Evolutionary conservation across 2,888 invertebrate genomes (phyloP).

Genomic region (Cloeon dipterum): DNA sequence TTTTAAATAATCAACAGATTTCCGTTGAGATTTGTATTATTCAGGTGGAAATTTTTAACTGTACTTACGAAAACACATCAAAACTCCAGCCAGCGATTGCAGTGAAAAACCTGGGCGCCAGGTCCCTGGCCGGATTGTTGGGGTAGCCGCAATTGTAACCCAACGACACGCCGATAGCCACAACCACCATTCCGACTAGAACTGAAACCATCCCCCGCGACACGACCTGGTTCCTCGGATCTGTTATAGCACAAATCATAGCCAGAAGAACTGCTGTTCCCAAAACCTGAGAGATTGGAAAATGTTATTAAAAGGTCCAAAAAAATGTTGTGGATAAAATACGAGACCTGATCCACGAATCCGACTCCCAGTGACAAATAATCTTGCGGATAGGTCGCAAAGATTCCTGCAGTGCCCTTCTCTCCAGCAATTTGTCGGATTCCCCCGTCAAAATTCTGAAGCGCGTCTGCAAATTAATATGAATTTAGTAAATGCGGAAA

Average conservation of each 20-base stretch:
- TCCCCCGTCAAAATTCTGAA: too few species aligned
- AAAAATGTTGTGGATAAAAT: too few species aligned
- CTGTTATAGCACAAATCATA: constrained; percentile 21
- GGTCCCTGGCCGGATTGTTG: constrained; percentile 32
- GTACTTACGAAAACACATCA: constrained; percentile 20
- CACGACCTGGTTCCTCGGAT: constrained; percentile 18
- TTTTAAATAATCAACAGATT: too few species aligned
- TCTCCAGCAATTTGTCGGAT: constrained; percentile 14
- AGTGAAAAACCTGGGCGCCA: constrained; percentile 26
- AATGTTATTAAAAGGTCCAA: too few species aligned
- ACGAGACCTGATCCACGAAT: constrained; percentile 27
- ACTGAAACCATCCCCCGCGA: constrained; percentile 17
- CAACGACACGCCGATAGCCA: constrained; percentile 22
- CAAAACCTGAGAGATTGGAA: too few species aligned
- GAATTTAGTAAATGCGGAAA: too few species aligned
- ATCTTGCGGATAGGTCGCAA: constrained; percentile 23
- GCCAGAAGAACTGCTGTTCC: constrained; percentile 21
- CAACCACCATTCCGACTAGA: constrained; percentile 19
- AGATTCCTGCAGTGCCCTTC: constrained; percentile 24
- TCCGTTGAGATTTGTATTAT: neutral
- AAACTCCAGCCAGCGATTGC: constrained; percentile 22
- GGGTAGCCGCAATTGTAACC: constrained; percentile 30
- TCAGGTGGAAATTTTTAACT: neutral
- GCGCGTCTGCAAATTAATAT: too few species aligned
- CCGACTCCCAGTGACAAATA: constrained; percentile 18